phyloP scores from a whole-genome alignment of 1,140 invertebrate species.

The Drosophila kikkawai region DNA sequence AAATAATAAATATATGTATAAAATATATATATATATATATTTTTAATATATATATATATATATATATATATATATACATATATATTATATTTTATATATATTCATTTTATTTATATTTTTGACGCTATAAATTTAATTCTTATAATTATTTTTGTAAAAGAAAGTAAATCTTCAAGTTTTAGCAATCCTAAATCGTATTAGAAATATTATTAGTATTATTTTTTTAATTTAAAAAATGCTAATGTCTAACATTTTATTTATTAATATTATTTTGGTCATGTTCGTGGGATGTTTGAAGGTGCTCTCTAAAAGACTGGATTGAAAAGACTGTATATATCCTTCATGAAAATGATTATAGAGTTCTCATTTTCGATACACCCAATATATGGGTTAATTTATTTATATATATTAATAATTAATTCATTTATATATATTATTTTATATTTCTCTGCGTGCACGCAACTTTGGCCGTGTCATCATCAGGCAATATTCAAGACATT shows the following conservation, averaged over 20 bases:
- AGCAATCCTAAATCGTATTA: neutral
- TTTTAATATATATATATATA: no score
- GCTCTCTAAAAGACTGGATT: neutral
- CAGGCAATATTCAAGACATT: constrained; percentile 53
- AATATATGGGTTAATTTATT: neutral
- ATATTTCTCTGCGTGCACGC: constrained; percentile 5
- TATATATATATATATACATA: no score
- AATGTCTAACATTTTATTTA: neutral
- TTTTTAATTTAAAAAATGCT: no score
- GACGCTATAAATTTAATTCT: no score
- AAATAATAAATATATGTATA: neutral
- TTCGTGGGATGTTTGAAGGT: neutral
- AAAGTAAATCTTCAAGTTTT: no score
- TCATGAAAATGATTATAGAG: neutral
- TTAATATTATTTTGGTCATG: no score
- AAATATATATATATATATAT: no score
- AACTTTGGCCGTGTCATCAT: constrained; percentile 34
- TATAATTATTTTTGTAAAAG: no score
- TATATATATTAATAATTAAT: no score
- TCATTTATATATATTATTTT: no score
- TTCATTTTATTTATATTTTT: no score
- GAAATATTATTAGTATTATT: neutral
- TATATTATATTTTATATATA: no score
- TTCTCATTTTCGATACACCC: neutral
- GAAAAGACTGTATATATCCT: neutral